These are phyloP conservation scores for Lagria hirta DNA, from an alignment of 2,888 invertebrate genomes.

Conservation along the genomic window DNA sequence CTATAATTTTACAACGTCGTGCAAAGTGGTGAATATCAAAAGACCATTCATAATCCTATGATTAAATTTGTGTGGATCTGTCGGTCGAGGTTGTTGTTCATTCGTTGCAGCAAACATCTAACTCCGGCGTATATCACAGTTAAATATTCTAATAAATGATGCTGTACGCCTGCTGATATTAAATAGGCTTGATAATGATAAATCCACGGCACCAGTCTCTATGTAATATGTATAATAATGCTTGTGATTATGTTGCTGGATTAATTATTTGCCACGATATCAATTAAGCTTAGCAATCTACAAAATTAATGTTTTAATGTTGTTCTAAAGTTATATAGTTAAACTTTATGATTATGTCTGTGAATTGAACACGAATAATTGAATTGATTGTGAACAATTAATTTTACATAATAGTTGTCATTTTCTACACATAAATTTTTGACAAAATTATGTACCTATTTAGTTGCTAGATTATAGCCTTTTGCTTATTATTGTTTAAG, in stretches of 20 bases:
- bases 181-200: slow-evolving; percentile 36
- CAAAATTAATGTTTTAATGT: slow-evolving; percentile 39
- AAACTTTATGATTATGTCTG: slow-evolving; percentile 33
- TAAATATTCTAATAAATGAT: slow-evolving; percentile 38
- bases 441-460: not conserved
- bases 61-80: slow-evolving; percentile 38
- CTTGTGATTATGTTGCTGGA: slow-evolving; percentile 35
- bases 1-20: slow-evolving; percentile 21
- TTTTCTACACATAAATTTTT: slow-evolving; percentile 10
- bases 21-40: slow-evolving; percentile 32
- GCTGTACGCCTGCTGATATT: slow-evolving; percentile 26
- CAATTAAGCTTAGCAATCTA: slow-evolving; percentile 36
- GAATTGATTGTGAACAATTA: slow-evolving; percentile 34
- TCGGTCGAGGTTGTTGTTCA: slow-evolving; percentile 28
- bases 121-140: slow-evolving; percentile 32
- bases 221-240: slow-evolving; percentile 36
- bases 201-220: slow-evolving; percentile 32
- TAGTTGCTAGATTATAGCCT: no score
- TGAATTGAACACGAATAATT: slow-evolving; percentile 29
- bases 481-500: no score
- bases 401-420: slow-evolving; percentile 25
- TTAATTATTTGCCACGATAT: slow-evolving; percentile 37
- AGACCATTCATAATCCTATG: slow-evolving; percentile 36
- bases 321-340: slow-evolving; percentile 31
- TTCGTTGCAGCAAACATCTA: slow-evolving; percentile 13